Percentiles rank a stretch among this genome's conserved stretches.
Conservation (phyloP, 2,113 vertebrate genomes). For the Pachypanchax playfairii region DNA sequence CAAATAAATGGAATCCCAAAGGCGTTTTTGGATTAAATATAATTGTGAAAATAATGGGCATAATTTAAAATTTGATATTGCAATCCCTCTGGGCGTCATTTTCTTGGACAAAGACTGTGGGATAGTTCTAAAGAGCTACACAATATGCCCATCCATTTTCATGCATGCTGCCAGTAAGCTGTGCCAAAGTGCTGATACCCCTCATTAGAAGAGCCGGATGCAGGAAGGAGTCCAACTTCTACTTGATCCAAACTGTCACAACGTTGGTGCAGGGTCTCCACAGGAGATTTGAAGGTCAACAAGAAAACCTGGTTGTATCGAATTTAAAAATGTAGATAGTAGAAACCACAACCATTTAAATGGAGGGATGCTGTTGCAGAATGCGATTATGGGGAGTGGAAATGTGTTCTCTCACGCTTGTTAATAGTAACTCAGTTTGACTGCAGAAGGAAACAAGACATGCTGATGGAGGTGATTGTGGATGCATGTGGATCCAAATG, state of each 20-base stretch:
- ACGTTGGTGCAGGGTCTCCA: constrained; percentile 60
- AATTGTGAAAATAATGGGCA: constrained; percentile 64
- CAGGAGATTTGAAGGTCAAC: constrained; percentile 71
- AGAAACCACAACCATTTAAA: constrained; percentile 48
- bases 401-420: constrained; percentile 47
- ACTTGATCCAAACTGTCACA: constrained; percentile 61
- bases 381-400: constrained; percentile 29
- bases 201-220: constrained; percentile 78
- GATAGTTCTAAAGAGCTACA: constrained; percentile 64
- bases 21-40: constrained; percentile 71
- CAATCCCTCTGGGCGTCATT: constrained; percentile 69
- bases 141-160: constrained; percentile 66
- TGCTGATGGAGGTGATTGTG: constrained; percentile 50
- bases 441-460: constrained; percentile 45
- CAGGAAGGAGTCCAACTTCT: constrained; percentile 75
- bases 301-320: constrained; percentile 61
- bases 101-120: constrained; percentile 59
- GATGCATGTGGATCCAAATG: constrained; percentile 47
- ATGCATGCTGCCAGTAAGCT: constrained; percentile 72
- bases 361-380: constrained; percentile 33
- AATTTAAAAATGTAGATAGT: constrained; percentile 38
- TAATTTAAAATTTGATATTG: constrained; percentile 76
- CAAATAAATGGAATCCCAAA: constrained; percentile 58
- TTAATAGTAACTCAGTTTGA: constrained; percentile 57
- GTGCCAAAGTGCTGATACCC: constrained; percentile 77